Percentiles rank a stretch among this genome's conserved stretches.
phyloP scores from a whole-genome alignment of 2,888 invertebrate species.

The Gymnosoma rotundatum region DNA sequence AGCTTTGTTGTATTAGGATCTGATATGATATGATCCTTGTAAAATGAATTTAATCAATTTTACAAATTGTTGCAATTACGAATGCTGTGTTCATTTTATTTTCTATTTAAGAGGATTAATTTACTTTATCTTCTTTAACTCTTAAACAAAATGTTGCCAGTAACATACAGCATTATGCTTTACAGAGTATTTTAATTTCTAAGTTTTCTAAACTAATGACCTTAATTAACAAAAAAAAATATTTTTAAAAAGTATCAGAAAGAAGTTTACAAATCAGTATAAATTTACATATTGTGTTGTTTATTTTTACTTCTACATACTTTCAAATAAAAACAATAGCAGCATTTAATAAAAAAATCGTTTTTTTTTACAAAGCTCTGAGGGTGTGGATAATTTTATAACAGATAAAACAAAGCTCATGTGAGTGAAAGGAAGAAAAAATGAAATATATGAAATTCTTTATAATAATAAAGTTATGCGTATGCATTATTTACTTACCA shows the following conservation, averaged over 20 bases:
- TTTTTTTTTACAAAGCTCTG: slow-evolving; percentile 5
- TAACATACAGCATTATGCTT: not conserved
- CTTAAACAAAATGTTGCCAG: not conserved
- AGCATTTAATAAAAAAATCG: slow-evolving; percentile 24
- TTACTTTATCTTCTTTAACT: not conserved
- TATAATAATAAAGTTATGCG: slow-evolving; percentile 37
- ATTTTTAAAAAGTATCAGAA: not conserved
- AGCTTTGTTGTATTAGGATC: too few relatives aligned
- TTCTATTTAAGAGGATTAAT: not conserved
- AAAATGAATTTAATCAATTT: too few relatives aligned
- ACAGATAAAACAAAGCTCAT: slow-evolving; percentile 1
- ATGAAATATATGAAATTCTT: slow-evolving; percentile 1
- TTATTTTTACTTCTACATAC: not conserved
- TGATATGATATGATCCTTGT: too few relatives aligned
- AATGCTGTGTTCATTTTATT: not conserved
- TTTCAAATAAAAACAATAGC: slow-evolving; percentile 40
- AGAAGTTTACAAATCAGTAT: not conserved
- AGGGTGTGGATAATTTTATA: slow-evolving; percentile 18
- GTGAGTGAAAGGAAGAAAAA: not conserved
- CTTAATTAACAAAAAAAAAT: slow-evolving; percentile 11
- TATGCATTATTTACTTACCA: slow-evolving; percentile 53
- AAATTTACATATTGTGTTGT: slow-evolving; percentile 2
- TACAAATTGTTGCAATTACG: too few relatives aligned
- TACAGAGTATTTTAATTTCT: not conserved
- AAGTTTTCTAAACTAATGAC: slow-evolving; percentile 34